Percentiles rank a stretch among this genome's conserved stretches.
phyloP scores from a whole-genome alignment of 2,888 invertebrate species.

The Eilema sororculum region DNA sequence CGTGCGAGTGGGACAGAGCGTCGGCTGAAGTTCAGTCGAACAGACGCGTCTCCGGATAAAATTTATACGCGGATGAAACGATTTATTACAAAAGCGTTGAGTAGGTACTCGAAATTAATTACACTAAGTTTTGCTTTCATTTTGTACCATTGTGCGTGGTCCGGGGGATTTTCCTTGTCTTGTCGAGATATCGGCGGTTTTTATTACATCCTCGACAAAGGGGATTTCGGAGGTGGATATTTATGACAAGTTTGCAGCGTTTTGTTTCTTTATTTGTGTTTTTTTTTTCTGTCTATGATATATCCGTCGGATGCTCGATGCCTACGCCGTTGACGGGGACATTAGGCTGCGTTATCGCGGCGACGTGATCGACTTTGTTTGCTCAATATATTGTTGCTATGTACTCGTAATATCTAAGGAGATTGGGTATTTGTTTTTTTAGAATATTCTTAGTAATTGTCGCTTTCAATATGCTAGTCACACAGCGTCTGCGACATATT shows the following conservation, averaged over 20 bases:
- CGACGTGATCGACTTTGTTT: constrained; percentile 56
- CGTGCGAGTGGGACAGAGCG: constrained; percentile 69
- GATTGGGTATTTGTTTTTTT: constrained; percentile 34
- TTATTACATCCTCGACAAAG: constrained; percentile 63
- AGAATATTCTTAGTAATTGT: constrained; percentile 28
- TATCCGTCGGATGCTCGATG: constrained; percentile 57
- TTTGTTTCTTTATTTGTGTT: constrained; percentile 57
- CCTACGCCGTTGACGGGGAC: constrained; percentile 51
- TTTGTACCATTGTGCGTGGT: constrained; percentile 70
- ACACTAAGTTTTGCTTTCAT: constrained; percentile 80
- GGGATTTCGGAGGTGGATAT: constrained; percentile 62
- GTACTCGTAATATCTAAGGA: constrained; percentile 36
- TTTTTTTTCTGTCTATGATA: constrained; percentile 55
- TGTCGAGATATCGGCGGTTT: constrained; percentile 66
- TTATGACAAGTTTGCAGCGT: constrained; percentile 64
- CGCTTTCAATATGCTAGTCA: constrained; percentile 22
- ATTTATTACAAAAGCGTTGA: constrained; percentile 87
- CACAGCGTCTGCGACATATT: constrained; percentile 5
- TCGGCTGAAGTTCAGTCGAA: constrained; percentile 69
- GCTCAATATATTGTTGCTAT: constrained; percentile 49
- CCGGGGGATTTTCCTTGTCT: constrained; percentile 69
- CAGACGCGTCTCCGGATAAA: constrained; percentile 73
- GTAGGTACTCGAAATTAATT: constrained; percentile 86
- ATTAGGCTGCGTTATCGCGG: constrained; percentile 53
- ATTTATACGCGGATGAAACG: constrained; percentile 85